Conservation (phyloP, 2,113 vertebrate species). For the Thamnaconus septentrionalis region DNA sequence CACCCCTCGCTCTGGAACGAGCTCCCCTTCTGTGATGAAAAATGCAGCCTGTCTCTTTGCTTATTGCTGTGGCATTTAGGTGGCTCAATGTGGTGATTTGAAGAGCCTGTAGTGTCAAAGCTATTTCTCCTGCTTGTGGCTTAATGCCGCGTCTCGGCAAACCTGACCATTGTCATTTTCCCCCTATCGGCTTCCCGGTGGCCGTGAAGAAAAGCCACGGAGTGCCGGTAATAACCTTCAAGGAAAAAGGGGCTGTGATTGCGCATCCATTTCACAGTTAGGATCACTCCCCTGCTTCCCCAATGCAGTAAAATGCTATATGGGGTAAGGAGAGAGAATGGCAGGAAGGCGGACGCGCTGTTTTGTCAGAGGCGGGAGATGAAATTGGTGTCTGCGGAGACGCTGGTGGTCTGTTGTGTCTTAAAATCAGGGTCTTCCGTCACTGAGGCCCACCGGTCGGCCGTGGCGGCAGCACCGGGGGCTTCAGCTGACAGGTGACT, state of each 20-base stretch:
- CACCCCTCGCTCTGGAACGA: slow-evolving; percentile 54
- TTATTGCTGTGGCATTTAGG: slow-evolving; percentile 73
- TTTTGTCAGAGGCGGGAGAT: slow-evolving; percentile 54
- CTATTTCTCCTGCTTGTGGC: slow-evolving; percentile 69
- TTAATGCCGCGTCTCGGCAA: slow-evolving; percentile 73
- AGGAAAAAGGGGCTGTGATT: slow-evolving; percentile 69
- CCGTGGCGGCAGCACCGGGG: too few relatives aligned
- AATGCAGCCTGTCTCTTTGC: slow-evolving; percentile 68
- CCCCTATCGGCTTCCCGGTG: slow-evolving; percentile 59
- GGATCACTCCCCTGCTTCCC: slow-evolving; percentile 57
- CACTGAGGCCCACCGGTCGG: too few relatives aligned
- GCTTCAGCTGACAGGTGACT: too few relatives aligned
- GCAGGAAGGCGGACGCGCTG: slow-evolving; percentile 40
- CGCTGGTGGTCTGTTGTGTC: not conserved
- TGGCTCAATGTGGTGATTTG: slow-evolving; percentile 70
- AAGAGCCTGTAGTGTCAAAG: slow-evolving; percentile 66
- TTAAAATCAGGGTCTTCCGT: too few relatives aligned
- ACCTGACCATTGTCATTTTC: slow-evolving; percentile 77
- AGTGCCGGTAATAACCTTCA: slow-evolving; percentile 75
- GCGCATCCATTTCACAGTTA: slow-evolving; percentile 73
- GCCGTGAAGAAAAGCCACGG: slow-evolving; percentile 66
- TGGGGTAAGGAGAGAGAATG: slow-evolving; percentile 53
- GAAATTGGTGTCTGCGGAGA: slow-evolving; percentile 37
- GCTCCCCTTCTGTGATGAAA: slow-evolving; percentile 72
- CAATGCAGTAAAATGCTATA: slow-evolving; percentile 62